phyloP scores from a whole-genome alignment of 2,113 vertebrate genomes.

The Sturnus vulgaris region DNA sequence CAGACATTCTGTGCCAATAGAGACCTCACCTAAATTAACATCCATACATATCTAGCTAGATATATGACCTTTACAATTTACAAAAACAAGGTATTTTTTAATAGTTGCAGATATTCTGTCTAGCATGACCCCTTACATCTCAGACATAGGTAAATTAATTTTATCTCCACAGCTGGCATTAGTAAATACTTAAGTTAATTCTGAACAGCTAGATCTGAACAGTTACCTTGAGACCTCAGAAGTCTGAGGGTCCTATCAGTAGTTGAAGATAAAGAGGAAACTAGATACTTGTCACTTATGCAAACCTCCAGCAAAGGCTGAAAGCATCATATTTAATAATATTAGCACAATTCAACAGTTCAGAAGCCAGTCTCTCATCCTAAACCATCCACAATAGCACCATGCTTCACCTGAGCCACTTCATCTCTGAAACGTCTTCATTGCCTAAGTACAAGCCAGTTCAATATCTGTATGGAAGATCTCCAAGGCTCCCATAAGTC shows the following conservation, averaged over 20 bases:
- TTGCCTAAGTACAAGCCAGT: not conserved
- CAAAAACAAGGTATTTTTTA: not conserved
- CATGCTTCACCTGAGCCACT: not conserved
- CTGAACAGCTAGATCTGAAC: not conserved
- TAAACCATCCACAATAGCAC: not conserved
- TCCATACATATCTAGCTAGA: not conserved
- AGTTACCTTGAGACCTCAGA: not conserved
- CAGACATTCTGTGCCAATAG: not conserved
- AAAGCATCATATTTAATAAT: not conserved
- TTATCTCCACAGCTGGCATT: not conserved
- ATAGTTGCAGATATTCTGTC: not conserved
- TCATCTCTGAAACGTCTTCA: not conserved
- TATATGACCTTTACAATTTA: not conserved
- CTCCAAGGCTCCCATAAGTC: not conserved
- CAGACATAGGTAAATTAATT: not conserved
- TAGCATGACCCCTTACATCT: rapidly evolving
- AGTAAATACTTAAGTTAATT: not conserved
- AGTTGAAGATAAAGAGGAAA: not conserved
- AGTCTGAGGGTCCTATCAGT: not conserved
- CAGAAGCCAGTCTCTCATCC: not conserved
- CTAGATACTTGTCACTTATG: not conserved
- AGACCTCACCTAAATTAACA: not conserved
- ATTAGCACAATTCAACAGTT: not conserved
- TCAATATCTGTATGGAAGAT: not conserved
- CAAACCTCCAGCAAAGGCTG: not conserved